These are phyloP conservation scores for Spodoptera exigua DNA, from an alignment of 2,888 invertebrate genomes.

Conservation along the genomic window DNA sequence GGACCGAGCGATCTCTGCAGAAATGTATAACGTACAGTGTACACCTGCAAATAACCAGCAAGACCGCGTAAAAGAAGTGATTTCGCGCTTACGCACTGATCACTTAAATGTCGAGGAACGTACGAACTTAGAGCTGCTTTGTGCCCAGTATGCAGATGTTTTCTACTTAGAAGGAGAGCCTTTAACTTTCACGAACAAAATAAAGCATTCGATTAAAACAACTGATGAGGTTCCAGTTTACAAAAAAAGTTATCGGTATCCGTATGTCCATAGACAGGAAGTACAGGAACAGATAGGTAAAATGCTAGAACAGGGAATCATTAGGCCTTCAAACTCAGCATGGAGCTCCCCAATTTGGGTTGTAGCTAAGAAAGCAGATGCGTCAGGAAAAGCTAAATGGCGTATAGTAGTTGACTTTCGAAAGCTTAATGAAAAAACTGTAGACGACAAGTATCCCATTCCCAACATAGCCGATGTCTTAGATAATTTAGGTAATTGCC, in stretches of 20 bases:
- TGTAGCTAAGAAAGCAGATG: slow-evolving; percentile 13
- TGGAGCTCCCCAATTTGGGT: slow-evolving; percentile 8
- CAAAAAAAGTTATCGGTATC: not conserved
- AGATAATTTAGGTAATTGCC: slow-evolving; percentile 13
- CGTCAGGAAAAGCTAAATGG: slow-evolving; percentile 13
- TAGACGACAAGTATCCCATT: slow-evolving; percentile 10
- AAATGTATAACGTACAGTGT: not conserved
- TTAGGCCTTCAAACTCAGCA: slow-evolving; percentile 1
- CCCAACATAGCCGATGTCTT: slow-evolving; percentile 3
- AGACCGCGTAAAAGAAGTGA: not conserved
- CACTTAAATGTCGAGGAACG: slow-evolving; percentile 4
- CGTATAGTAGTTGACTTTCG: slow-evolving; percentile 11
- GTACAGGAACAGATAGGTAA: not conserved
- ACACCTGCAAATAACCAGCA: not conserved
- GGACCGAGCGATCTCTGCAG: slow-evolving; percentile 2
- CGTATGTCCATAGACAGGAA: not conserved
- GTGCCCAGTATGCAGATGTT: slow-evolving; percentile 2
- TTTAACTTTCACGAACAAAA: too few relatives aligned
- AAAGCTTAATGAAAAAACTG: slow-evolving; percentile 13
- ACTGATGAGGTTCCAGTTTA: not conserved
- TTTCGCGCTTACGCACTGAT: slow-evolving; percentile 1
- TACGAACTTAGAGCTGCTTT: not conserved
- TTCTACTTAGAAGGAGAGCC: slow-evolving; percentile 2
- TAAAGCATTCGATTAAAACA: not conserved
- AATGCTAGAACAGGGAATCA: not conserved